Base-by-base conservation (phyloP, 2,888 invertebrate genomes). In the Tridacna crocea region DNA sequence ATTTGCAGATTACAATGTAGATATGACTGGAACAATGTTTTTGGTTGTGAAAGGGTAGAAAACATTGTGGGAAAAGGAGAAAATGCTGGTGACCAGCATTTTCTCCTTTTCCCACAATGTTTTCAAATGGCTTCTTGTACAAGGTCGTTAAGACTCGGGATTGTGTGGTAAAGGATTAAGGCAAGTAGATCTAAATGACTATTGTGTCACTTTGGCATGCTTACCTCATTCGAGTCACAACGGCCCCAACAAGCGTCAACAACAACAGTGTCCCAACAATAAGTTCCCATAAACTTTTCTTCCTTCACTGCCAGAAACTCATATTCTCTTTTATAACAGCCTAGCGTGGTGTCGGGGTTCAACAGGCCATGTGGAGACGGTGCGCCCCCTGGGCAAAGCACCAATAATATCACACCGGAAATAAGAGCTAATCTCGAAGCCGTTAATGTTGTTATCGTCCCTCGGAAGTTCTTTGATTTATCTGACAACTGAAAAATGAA, bases 191-290 rank as follows among this genome's bases (percentile, higher is more conserved):
- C n/a, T n/a, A 36, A 36, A 36, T 36, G 36, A 36, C 2, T 36
- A 36, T 36, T 36, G 2, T 36, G 36, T 36, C 36, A 36, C 36
- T 4, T 36, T 36, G 36, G 8, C 2, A 66, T 24, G 17, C 81
- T 92, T 93, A 97, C 97, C 96, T 97, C 97, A 93, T 97, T 97
- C 0, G 97, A 97, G 93, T 97, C 97, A 92, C 97, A 98, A 73
- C 97, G 95, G 24, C 97, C 97, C 95, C 97, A 97, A 93, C 97
- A 97, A 0, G 97, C 96, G 92, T 96, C 96, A 0, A 97, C 97
- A 60, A 96, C 96, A 17, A 97, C 95, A 75, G 95, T 95, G 90
- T 97, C 97, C 96, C 97, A 97, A 92, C 97, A 97, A 80, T 96
- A 95, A 47, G 95, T 95, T 46, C 95, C 95, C 22, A 77, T 74